phyloP scores from a whole-genome alignment of 1,140 invertebrate genomes.

The Zeugodacus cucurbitae region DNA sequence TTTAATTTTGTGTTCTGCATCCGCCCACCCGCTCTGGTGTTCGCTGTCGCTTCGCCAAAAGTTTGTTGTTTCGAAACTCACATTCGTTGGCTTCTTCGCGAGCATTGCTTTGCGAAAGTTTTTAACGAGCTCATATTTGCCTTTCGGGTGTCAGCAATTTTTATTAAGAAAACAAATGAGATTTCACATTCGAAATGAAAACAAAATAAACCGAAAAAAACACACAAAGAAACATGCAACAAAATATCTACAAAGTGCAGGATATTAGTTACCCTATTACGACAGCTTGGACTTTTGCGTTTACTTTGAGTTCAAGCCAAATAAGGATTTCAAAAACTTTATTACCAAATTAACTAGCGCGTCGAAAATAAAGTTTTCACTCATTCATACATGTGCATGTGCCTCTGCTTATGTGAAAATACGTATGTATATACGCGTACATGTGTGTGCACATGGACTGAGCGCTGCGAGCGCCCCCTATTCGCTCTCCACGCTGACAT shows the following conservation, averaged over 20 bases:
- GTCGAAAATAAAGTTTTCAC: not conserved
- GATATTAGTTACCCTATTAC: not conserved
- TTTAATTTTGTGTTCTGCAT: not conserved
- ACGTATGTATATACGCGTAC: not conserved
- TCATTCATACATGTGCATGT: not conserved
- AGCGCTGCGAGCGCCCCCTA: not conserved
- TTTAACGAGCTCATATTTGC: constrained; percentile 29
- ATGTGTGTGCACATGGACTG: not conserved
- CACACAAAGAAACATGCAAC: not conserved
- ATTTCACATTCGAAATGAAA: not conserved
- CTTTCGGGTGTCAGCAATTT: constrained; percentile 7
- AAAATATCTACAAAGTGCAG: not conserved
- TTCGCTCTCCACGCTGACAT: not conserved
- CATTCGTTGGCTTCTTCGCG: not conserved
- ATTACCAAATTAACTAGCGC: not conserved
- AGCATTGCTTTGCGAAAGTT: not conserved
- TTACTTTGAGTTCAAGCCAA: not conserved
- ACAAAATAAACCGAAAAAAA: too few relatives aligned
- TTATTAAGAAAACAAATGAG: constrained; percentile 8
- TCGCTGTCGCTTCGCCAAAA: not conserved
- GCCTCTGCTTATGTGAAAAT: too few relatives aligned
- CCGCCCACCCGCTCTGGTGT: not conserved
- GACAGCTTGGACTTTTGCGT: not conserved
- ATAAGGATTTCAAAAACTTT: not conserved
- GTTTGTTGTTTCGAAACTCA: not conserved